Evolutionary conservation across 2,888 invertebrate genomes (phyloP), one percentile per base, ranked within the genome.

Genomic region (Diarsia dahlii): DNA sequence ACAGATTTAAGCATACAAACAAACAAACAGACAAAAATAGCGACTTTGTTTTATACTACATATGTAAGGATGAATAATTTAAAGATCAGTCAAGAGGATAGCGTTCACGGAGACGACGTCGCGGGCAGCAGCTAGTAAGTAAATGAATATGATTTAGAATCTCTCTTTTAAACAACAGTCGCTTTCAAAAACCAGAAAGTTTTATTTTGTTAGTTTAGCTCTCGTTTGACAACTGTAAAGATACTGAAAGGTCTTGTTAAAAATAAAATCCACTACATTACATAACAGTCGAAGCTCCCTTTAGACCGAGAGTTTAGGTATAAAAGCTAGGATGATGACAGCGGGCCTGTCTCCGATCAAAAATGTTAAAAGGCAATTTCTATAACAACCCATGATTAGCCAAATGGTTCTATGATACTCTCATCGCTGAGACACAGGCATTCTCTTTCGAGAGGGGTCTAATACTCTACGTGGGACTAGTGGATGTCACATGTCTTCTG

Each of bases 261-360:
- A 15, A 15, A 5, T 28, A 45, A 10, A 46, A 60, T 12, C 3
- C n/a, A 2, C 9, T 9, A 46, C 3, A 10, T 6, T 39, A 39
- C 39, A 12, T n/a, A n/a, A n/a, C n/a, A n/a, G 4, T 2, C 6
- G 6, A 58, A 8, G 23, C 15, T n/a, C 23, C 18, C 9, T 34
- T 34, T 60, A 34, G 58, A 60, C 28, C 0, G 9, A 1, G 3
- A 58, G 58, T 28, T 9, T 28, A 8, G 39, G 8, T 9, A 28
- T 58, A 15, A 58, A 12, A 60, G n/a, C 20, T 10, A 20, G 6
- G 18, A 54, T 20, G 45, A 54, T 9, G 15, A 52, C 0, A n/a
- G 3, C 1, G 6, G n/a, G 5, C n/a, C 2, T 9, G 5, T 18
- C 0, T n/a, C 8, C 5, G 10, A 18, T 2, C 18, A n/a, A 34